Evolutionary conservation across 1,140 invertebrate genomes (phyloP), one percentile per base, ranked within the genome.

Genomic region (Aphidius ervi): DNA sequence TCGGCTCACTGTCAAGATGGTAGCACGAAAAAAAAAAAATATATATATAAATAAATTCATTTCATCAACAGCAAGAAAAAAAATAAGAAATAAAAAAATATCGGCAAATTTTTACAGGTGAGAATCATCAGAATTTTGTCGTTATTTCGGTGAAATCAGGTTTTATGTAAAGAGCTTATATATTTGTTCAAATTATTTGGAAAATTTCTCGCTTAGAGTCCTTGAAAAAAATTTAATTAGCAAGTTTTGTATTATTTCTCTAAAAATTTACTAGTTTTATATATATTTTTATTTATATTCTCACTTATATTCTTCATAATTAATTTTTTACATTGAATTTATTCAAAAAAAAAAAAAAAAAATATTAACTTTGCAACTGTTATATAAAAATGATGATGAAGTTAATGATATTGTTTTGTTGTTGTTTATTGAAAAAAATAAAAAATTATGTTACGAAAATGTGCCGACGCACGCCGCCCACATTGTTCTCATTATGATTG

Each of bases 171-270:
- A 31, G 23, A 31, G 23, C 2, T 31, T 31, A 31, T 40, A 8
- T 61, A 43, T 61, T 61, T 61, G 53, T 40, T 31, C 48, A 61
- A 61, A 61, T 61, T 61, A 39, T 61, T 61, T 61, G 53, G 31
- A 41, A 61, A 61, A 46, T 61, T 55, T 54, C n/a, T 55, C 39
- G n/a, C 5, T n/a, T 39, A 20, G 46, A 37, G 9, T 9, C 40
- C 52, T 41, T 42, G 9, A 41, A 6, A 40, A 40, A 3, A 4
- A 54, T n/a, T 40, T 31, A 31, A 54, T 54, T 54, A 54, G 52
- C 52, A 40, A 42, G 52, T 40, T 40, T 54, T 6, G n/a, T 4
- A 41, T 54, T 31, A 31, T 3, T 3, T 31, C 23, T 31, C 23
- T 31, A 31, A 31, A 31, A 31, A 31, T 31, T 31, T 31, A 31